Evolutionary conservation across 2,113 vertebrate species (phyloP).

Genomic region (Phocoena phocoena): DNA sequence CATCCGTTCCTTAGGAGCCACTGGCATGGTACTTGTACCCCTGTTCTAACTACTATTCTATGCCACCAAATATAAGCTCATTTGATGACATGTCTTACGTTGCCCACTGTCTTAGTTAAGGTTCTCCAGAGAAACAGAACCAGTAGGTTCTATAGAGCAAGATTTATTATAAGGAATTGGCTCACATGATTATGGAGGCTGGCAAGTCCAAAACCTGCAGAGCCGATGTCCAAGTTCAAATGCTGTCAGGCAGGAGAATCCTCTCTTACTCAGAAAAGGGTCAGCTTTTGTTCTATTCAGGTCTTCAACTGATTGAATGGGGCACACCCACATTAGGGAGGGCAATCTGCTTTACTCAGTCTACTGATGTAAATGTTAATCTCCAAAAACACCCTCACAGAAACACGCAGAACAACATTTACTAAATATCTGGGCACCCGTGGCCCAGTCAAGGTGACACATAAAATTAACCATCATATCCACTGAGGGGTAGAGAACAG

Average conservation of each 20-base stretch:
- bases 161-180: neutral
- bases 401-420: neutral
- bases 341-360: neutral
- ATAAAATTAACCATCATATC: neutral
- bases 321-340: neutral
- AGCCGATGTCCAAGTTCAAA: neutral
- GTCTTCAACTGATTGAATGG: neutral
- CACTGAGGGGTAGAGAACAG: neutral
- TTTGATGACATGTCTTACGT: neutral
- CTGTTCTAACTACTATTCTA: neutral
- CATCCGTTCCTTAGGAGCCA: neutral
- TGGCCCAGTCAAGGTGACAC: neutral
- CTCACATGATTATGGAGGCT: neutral
- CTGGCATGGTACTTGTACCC: neutral
- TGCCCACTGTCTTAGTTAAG: neutral
- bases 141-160: neutral
- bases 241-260: neutral
- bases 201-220: neutral
- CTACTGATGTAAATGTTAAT: neutral
- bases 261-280: neutral
- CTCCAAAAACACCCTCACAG: neutral
- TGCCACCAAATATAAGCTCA: neutral
- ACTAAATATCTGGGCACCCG: neutral
- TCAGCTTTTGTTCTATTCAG: neutral
- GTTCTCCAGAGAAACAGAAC: neutral